These are phyloP conservation scores for Shinisaurus crocodilurus DNA, from an alignment of 2,113 vertebrate species.

Conservation along the genomic window DNA sequence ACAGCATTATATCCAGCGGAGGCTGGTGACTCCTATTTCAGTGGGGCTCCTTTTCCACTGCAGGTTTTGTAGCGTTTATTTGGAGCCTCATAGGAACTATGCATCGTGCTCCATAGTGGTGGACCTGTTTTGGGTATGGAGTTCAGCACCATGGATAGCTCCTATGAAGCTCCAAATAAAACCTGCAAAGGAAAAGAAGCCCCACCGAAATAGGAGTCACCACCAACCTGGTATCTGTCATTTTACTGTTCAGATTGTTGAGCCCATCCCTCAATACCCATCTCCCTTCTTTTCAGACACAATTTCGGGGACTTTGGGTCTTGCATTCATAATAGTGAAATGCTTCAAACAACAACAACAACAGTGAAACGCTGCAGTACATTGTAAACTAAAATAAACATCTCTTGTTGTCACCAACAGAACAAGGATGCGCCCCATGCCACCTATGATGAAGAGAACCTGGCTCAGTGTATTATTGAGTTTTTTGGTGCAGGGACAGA, in stretches of 20 bases:
- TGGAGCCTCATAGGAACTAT: no score
- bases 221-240: neutral
- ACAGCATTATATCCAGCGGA: no score
- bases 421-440: neutral
- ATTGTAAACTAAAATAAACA: neutral
- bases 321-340: neutral
- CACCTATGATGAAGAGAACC: neutral
- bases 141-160: no score
- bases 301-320: neutral
- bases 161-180: no score
- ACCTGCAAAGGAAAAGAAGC: no score
- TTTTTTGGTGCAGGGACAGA: slow-evolving; percentile 55
- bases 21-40: no score
- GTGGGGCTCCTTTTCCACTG: no score
- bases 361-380: neutral
- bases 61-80: no score
- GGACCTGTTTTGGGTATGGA: no score
- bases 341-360: neutral
- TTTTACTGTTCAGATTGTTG: neutral
- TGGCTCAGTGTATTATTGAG: neutral
- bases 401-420: slow-evolving; percentile 31
- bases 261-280: neutral
- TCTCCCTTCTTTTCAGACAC: neutral
- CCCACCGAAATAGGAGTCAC: no score
- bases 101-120: no score